Percentiles rank a stretch among this genome's conserved stretches.
Evolutionary conservation across 1,140 invertebrate genomes (phyloP).

Genomic region (Caenorhabditis brenneri): DNA sequence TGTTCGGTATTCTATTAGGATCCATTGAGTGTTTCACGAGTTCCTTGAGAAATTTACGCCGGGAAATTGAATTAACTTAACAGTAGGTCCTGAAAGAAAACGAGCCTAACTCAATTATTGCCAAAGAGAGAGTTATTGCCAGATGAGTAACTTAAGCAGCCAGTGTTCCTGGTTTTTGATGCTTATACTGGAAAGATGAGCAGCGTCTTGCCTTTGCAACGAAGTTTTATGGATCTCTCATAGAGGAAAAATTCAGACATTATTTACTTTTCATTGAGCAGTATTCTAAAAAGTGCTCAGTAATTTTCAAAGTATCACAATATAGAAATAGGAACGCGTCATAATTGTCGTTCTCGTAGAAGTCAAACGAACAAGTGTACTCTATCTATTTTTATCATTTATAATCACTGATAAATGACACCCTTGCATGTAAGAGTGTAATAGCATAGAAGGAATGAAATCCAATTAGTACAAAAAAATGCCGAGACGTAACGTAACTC

Average conservation of each 20-base stretch:
- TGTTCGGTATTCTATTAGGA: conserved; percentile 21
- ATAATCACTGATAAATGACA: too few relatives aligned
- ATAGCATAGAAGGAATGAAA: background rate
- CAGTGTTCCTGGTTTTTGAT: conserved; percentile 20
- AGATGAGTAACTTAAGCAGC: conserved; percentile 20
- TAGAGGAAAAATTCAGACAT: background rate
- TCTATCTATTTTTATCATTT: too few relatives aligned
- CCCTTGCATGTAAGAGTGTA: background rate
- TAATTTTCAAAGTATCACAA: too few relatives aligned
- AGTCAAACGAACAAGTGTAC: too few relatives aligned
- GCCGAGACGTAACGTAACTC: conserved; percentile 14
- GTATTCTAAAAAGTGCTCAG: too few relatives aligned
- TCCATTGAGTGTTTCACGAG: conserved; percentile 21
- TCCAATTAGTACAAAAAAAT: background rate
- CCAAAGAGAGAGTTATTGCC: background rate
- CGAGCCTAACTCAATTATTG: background rate
- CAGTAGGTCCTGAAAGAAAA: background rate
- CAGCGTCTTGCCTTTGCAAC: background rate
- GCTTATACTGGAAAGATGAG: background rate
- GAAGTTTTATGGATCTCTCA: background rate
- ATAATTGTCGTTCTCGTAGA: too few relatives aligned
- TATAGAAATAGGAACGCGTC: too few relatives aligned
- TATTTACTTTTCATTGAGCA: background rate
- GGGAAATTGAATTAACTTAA: conserved; percentile 26
- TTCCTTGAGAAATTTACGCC: background rate